Percentiles rank a stretch among this genome's conserved stretches.
phyloP scores from a whole-genome alignment of 2,113 vertebrate species.

The Puma concolor region DNA sequence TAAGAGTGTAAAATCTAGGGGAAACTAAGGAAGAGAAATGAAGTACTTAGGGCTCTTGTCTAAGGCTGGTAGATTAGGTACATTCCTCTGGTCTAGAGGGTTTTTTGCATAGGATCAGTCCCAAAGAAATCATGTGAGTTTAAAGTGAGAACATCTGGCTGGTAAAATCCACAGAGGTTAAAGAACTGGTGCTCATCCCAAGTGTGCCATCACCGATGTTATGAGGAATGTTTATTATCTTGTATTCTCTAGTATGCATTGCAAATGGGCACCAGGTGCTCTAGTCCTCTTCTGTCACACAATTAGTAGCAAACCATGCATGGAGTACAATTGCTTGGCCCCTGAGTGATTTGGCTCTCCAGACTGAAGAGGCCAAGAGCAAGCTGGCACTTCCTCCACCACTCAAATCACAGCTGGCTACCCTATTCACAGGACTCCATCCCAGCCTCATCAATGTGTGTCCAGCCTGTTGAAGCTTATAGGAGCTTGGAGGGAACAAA shows the following conservation, averaged over 20 bases:
- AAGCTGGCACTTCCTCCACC: constrained; percentile 36
- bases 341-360: constrained; percentile 65
- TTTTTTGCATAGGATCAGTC: neutral
- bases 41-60: neutral
- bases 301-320: constrained; percentile 70
- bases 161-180: constrained; percentile 28
- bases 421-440: constrained; percentile 34
- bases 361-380: constrained; percentile 59
- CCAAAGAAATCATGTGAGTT: neutral
- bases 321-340: constrained; percentile 54
- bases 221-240: constrained; percentile 40
- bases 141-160: constrained; percentile 49
- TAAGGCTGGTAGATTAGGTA: neutral
- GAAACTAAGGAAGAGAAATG: neutral
- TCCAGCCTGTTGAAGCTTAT: constrained; percentile 56
- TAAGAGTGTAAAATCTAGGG: neutral
- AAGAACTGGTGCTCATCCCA: constrained; percentile 61
- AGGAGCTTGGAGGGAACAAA: neutral
- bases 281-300: constrained; percentile 53
- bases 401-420: constrained; percentile 71
- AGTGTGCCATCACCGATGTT: neutral
- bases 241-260: constrained; percentile 13
- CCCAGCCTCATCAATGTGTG: constrained; percentile 58
- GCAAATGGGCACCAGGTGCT: constrained; percentile 59
- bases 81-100: neutral